Base-by-base conservation (phyloP, 1,140 invertebrate species). In the Anastatus disparis region DNA sequence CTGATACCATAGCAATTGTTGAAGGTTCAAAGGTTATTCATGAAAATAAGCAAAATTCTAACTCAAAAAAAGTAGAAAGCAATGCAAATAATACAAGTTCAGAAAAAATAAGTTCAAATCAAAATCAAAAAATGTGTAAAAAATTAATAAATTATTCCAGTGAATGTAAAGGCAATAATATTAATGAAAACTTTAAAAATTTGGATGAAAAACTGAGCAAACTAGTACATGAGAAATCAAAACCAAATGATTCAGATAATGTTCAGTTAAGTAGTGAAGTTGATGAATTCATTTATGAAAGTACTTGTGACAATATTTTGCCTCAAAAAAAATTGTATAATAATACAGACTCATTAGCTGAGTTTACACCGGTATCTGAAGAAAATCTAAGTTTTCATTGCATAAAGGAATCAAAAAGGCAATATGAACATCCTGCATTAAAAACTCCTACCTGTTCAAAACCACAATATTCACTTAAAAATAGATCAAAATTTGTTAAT, bases 321-420 rank as follows among this genome's bases (percentile, higher is more conserved):
- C n/a, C n/a, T n/a, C 71, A 74, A 12, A 79, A 76, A 27, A 81
- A 81, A 63, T 76, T 81, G 10, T 82, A 76, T 17, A 79, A 61
- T 7, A 72, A 56, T 7, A 74, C 71, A 38, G 35, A 78, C 53
- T 81, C 79, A 8, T 76, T 78, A 8, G 52, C 75, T 24, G 78
- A 81, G 59, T 44, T 82, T 22, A 59, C 74, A 31, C 29, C 22
- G 35, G 59, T 13, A 31, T 44, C 58, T 22, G 50, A 70, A 13
- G n/a, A 29, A 10, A 35, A 48, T 17, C 20, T 20, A n/a, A 58
- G 15, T 58, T 2, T n/a, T n/a, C 7, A 2, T 50, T 26, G n/a
- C 9, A 1, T 24, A 0, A 48, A 15, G 1, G 6, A 40, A 12
- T 10, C 13, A 2, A 0, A 8, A 17, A 68, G 15, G 20, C 1